Percentiles rank a stretch among this genome's conserved stretches.
Evolutionary conservation across 2,797 vertebrate species (phyloP).

Genomic region (Sebastes dallii): DNA sequence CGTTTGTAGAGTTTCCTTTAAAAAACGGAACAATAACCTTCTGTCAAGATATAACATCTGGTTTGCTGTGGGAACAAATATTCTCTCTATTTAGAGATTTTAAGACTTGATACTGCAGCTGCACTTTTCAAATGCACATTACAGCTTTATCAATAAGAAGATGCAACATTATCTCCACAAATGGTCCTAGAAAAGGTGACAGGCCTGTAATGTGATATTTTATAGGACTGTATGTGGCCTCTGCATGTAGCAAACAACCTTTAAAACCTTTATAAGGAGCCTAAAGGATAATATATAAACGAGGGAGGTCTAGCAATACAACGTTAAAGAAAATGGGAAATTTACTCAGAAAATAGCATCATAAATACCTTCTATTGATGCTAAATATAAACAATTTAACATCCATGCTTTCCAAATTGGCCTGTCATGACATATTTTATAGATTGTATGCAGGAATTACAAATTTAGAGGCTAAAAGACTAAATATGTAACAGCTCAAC

Average conservation of each 20-base stretch:
- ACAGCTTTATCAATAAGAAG: background rate
- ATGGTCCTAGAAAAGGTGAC: background rate
- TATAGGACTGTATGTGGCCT: background rate
- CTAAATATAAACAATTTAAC: too few species aligned
- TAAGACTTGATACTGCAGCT: background rate
- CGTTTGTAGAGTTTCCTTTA: conserved; percentile 7
- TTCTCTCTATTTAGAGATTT: background rate
- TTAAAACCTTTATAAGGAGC: background rate
- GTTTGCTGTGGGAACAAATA: background rate
- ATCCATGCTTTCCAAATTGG: accelerated
- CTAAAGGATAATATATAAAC: background rate
- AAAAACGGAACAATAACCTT: background rate
- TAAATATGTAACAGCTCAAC: background rate
- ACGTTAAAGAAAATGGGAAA: background rate
- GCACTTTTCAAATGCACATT: background rate
- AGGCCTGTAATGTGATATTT: background rate
- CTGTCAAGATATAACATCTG: background rate
- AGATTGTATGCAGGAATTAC: too few species aligned
- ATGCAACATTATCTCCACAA: background rate
- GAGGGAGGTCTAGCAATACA: background rate
- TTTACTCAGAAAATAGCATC: background rate
- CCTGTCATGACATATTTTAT: too few species aligned
- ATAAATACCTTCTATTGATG: too few species aligned
- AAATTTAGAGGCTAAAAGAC: background rate
- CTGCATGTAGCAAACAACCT: background rate